Percentiles rank a stretch among this genome's conserved stretches.
These are phyloP conservation scores for Dipodomys spectabilis DNA, from an alignment of 2,113 vertebrate genomes.

Conservation along the genomic window DNA sequence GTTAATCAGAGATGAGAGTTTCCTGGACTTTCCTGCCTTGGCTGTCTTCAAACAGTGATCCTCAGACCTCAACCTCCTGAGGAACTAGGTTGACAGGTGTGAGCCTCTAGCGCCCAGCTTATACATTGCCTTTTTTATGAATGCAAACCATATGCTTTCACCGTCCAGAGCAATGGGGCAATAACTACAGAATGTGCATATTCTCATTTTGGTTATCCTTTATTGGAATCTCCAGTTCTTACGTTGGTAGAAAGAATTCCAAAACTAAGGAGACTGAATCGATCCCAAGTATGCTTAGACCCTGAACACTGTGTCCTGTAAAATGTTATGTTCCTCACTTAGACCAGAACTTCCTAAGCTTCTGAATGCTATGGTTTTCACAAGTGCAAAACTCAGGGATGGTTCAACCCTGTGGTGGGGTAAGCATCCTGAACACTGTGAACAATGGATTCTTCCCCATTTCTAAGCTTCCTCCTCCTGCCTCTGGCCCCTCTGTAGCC, in stretches of 20 bases:
- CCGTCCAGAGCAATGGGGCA: not conserved
- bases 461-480: not conserved
- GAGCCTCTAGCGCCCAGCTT: not conserved
- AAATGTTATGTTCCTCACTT: not conserved
- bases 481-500: not conserved
- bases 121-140: not conserved
- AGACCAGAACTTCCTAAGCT: not conserved
- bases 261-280: not conserved
- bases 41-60: no score
- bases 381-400: not conserved
- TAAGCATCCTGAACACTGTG: accelerated
- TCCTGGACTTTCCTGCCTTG: no score
- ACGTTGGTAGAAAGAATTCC: not conserved
- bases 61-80: no score
- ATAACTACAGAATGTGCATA: not conserved
- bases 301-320: not conserved
- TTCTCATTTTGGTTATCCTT: not conserved
- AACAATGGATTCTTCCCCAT: not conserved
- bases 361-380: not conserved
- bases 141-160: not conserved
- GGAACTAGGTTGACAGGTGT: not conserved
- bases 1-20: no score
- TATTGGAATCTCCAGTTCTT: not conserved
- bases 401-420: not conserved
- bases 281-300: not conserved